Evolutionary conservation across 2,113 vertebrate genomes (phyloP).

Genomic region (Rhizomys pruinosus): DNA sequence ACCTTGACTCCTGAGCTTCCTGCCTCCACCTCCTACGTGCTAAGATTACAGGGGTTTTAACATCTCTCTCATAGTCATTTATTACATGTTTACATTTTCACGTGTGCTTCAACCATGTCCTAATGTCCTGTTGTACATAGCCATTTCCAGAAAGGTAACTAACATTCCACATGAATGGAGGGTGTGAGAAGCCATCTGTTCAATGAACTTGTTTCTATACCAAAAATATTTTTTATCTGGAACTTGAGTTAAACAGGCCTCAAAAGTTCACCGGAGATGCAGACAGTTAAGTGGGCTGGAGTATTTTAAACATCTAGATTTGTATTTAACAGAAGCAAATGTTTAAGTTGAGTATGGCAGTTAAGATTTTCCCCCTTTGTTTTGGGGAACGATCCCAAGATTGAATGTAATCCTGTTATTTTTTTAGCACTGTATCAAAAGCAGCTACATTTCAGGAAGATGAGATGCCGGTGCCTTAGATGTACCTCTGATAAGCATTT

Average conservation of each 20-base stretch:
- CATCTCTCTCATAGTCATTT: background rate
- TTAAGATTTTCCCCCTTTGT: background rate
- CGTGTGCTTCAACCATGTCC: background rate
- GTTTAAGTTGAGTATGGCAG: slow-evolving; percentile 22
- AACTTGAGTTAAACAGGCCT: slow-evolving; percentile 54
- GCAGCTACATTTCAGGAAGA: slow-evolving; percentile 56
- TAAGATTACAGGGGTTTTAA: background rate
- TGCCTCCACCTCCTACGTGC: background rate
- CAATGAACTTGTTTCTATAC: slow-evolving; percentile 23
- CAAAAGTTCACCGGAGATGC: slow-evolving; percentile 42
- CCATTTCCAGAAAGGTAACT: slow-evolving; percentile 11
- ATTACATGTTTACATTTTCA: background rate
- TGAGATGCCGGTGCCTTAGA: slow-evolving; percentile 38
- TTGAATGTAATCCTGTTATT: slow-evolving; percentile 28
- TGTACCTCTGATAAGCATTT: slow-evolving; percentile 48
- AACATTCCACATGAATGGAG: background rate
- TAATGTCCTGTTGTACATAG: background rate
- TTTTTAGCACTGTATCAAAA: slow-evolving; percentile 58
- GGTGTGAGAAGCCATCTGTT: background rate
- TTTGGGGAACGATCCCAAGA: slow-evolving; percentile 48
- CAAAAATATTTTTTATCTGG: slow-evolving; percentile 48
- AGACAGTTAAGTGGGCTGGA: slow-evolving; percentile 25
- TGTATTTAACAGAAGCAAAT: slow-evolving; percentile 31
- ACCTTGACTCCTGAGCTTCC: background rate
- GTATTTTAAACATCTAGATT: slow-evolving; percentile 41